These are phyloP conservation scores for Mobula hypostoma DNA, from an alignment of 2,113 vertebrate species.

Conservation along the genomic window DNA sequence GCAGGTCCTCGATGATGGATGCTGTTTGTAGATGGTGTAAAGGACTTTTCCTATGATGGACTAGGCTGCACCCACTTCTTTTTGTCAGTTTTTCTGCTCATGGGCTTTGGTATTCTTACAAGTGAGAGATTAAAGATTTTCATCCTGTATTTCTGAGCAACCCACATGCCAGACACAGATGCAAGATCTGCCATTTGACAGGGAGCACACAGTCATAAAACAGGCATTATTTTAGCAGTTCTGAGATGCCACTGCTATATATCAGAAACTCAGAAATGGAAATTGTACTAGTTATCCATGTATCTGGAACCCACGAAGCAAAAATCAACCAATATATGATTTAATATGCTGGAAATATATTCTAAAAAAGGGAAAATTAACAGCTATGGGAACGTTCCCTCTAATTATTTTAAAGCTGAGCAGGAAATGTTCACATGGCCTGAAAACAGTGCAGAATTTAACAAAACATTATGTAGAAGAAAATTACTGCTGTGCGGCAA, in stretches of 20 bases:
- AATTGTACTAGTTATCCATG: neutral
- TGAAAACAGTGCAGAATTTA: no score
- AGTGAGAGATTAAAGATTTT: neutral
- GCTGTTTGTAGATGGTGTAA: no score
- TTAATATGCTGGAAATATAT: no score
- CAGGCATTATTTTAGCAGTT: neutral
- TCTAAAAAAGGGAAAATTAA: neutral
- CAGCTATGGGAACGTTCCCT: neutral
- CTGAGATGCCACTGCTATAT: neutral
- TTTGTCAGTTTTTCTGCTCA: no score
- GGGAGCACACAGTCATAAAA: neutral
- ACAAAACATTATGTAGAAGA: no score
- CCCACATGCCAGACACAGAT: neutral
- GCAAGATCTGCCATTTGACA: neutral
- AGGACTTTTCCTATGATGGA: no score
- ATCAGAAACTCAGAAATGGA: neutral
- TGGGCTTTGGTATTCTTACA: neutral
- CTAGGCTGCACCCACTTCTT: no score
- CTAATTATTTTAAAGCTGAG: no score
- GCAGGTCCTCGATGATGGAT: no score
- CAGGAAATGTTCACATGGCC: no score
- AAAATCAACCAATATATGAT: no score
- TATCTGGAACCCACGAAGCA: neutral
- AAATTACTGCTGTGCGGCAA: no score
- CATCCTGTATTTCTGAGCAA: neutral